Evolutionary conservation across 2,113 vertebrate genomes (phyloP).

Genomic region (Microtus pennsylvanicus): DNA sequence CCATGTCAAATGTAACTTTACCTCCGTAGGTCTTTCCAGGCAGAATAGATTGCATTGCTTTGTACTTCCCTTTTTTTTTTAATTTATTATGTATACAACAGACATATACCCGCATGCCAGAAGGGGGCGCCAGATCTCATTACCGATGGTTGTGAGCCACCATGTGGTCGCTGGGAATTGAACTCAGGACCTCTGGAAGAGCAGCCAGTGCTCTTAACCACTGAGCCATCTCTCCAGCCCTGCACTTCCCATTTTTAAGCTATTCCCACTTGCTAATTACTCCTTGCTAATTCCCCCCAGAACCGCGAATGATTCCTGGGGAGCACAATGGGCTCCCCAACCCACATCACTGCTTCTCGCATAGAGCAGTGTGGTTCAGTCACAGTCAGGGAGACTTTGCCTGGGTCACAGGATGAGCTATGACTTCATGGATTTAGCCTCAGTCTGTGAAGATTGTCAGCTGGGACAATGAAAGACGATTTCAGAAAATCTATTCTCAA

Average conservation of each 20-base stretch:
- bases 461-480: background rate
- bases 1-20: background rate
- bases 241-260: background rate
- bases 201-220: too few relatives aligned
- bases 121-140: too few relatives aligned
- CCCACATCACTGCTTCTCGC: background rate
- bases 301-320: background rate
- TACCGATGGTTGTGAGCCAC: too few relatives aligned
- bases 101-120: too few relatives aligned
- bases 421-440: background rate
- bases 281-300: too few relatives aligned
- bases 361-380: background rate
- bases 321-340: background rate
- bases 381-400: background rate
- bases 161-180: too few relatives aligned
- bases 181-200: too few relatives aligned
- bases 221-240: too few relatives aligned
- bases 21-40: background rate
- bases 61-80: background rate
- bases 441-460: background rate
- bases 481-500: background rate
- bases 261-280: background rate
- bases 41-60: background rate
- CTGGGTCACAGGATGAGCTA: background rate
- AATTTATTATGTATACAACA: too few relatives aligned